Evolutionary conservation across 2,888 invertebrate species (phyloP).

Genomic region (Carterocephalus palaemon): DNA sequence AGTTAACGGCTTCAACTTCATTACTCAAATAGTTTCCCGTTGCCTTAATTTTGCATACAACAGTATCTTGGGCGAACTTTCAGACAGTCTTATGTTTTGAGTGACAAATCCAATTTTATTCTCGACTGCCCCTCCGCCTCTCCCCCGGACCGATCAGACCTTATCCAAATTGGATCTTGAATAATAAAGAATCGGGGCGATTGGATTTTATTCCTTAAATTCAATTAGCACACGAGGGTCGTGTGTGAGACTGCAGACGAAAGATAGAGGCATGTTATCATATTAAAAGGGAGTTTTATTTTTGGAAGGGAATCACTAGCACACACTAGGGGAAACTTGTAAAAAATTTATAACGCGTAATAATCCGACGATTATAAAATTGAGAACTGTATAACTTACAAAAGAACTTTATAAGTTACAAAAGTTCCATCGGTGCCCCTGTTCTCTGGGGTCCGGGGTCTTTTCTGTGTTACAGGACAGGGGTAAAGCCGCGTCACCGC

Average conservation of each 20-base stretch:
- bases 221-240: constrained; percentile 79
- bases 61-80: constrained; percentile 29
- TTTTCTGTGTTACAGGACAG: no score
- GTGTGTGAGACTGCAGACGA: constrained; percentile 76
- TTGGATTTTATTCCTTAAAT: constrained; percentile 81
- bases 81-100: constrained; percentile 77
- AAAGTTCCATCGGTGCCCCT: no score
- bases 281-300: constrained; percentile 71
- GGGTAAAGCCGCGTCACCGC: no score
- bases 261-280: constrained; percentile 75
- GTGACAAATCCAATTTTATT: constrained; percentile 80
- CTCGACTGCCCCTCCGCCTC: constrained; percentile 68
- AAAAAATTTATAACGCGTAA: no score
- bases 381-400: no score
- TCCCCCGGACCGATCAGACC: constrained; percentile 74
- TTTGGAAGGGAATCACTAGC: constrained; percentile 39
- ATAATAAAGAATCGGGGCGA: constrained; percentile 80
- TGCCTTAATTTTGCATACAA: constrained; percentile 16
- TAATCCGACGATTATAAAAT: no score
- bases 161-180: constrained; percentile 81
- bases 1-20: neutral
- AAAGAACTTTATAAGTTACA: no score
- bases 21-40: neutral
- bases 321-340: constrained; percentile 1
- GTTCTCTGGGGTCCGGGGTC: no score